These are phyloP conservation scores for Aselliscus stoliczkanus DNA, from an alignment of 2,797 vertebrate species.

Conservation along the genomic window DNA sequence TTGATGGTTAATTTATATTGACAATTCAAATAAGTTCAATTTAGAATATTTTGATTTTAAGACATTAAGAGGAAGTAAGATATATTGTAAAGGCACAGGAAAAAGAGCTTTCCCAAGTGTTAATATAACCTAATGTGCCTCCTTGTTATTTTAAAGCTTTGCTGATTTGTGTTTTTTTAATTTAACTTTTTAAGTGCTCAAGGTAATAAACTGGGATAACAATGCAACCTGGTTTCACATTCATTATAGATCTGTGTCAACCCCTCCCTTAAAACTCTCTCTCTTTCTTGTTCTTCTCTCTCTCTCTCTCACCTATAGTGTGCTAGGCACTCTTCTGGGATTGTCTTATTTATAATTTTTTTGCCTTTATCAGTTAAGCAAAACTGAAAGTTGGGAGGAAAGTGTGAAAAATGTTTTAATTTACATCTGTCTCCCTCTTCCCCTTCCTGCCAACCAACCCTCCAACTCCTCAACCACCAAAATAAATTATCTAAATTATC, in stretches of 20 bases:
- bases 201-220: constrained; percentile 17
- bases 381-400: constrained; percentile 19
- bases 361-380: constrained; percentile 1
- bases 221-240: not conserved
- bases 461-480: not conserved
- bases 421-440: constrained; percentile 1
- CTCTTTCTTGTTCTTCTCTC: too few relatives aligned
- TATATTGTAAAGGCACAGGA: not conserved
- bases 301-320: not conserved
- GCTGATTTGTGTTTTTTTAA: constrained; percentile 13
- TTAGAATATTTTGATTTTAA: constrained; percentile 48
- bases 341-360: constrained; percentile 38
- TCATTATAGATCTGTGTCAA: constrained; percentile 12
- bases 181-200: not conserved
- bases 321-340: not conserved
- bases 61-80: not conserved
- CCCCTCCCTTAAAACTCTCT: not conserved
- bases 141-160: constrained; percentile 18
- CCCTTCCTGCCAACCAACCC: not conserved
- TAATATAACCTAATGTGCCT: not conserved
- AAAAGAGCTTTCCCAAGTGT: not conserved
- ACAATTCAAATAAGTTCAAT: constrained; percentile 39
- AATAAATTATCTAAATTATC: constrained; percentile 33
- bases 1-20: constrained; percentile 22
- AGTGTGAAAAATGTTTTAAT: constrained; percentile 46